Percentiles rank a stretch among this genome's conserved stretches.
These are phyloP conservation scores for Contarinia nasturtii DNA, from an alignment of 1,140 invertebrate species.

Conservation along the genomic window DNA sequence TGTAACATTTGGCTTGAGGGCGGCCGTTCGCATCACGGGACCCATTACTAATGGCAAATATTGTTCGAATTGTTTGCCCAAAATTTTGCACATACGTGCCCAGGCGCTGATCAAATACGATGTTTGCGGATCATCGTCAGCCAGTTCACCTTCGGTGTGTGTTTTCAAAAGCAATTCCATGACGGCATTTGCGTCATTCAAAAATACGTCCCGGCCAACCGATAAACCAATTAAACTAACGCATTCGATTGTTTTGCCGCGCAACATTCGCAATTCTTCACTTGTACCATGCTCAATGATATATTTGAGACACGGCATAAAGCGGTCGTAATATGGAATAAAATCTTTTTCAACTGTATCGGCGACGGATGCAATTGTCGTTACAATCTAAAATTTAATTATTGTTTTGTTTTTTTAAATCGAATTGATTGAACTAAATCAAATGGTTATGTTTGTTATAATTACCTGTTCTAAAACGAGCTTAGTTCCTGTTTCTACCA, in stretches of 20 bases:
- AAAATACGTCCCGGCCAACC: slow-evolving; percentile 91
- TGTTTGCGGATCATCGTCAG: slow-evolving; percentile 92
- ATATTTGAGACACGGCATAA: slow-evolving; percentile 94
- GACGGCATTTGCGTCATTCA: slow-evolving; percentile 81
- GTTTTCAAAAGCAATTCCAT: slow-evolving; percentile 91
- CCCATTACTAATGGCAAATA: slow-evolving; percentile 96
- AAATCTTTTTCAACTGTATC: slow-evolving; percentile 97
- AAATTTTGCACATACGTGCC: slow-evolving; percentile 95
- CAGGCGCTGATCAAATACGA: slow-evolving; percentile 97
- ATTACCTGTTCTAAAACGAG: slow-evolving; percentile 84
- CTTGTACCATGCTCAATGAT: slow-evolving; percentile 89
- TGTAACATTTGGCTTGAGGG: slow-evolving; percentile 94
- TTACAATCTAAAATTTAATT: slow-evolving; percentile 39
- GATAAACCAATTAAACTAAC: slow-evolving; percentile 95
- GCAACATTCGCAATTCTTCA: slow-evolving; percentile 68
- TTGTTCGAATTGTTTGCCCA: slow-evolving; percentile 87
- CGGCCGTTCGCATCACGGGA: slow-evolving; percentile 85
- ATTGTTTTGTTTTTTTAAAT: too few species aligned
- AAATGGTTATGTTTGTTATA: neutral
- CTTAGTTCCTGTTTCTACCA: slow-evolving; percentile 85
- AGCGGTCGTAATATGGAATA: slow-evolving; percentile 55
- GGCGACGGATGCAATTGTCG: slow-evolving; percentile 96
- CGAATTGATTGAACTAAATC: too few species aligned
- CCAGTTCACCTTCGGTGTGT: slow-evolving; percentile 62
- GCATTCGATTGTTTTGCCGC: slow-evolving; percentile 96